Base-by-base conservation (phyloP, 2,113 vertebrate genomes). In the Chunga burmeisteri region DNA sequence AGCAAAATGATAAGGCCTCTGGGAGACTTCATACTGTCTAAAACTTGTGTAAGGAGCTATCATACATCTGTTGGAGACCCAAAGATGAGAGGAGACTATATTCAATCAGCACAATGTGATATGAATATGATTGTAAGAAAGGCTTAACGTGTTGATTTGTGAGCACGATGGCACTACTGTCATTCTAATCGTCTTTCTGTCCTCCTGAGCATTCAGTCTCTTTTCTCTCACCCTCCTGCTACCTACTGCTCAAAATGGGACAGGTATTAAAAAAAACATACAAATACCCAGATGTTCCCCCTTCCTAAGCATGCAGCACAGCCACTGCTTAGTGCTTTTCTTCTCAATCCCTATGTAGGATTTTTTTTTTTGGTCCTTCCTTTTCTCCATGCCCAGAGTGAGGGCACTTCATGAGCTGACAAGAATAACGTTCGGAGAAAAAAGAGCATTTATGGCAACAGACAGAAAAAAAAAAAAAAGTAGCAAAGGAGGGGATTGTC, bases 261-360 rank as follows among this genome's bases (percentile, higher is more conserved):
- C 13, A 40, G 5, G 7, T 42, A 73, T 38, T 68, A 38, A 68
- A 93, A 90, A 65, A 90, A 65, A 38, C 44, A 52, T 11, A 23
- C 9, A 66, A 65, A 73, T 34, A n/a, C 26, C 4, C n/a, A 18
- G 16, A 68, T 27, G 4, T 63, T 5, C 17, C 10, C 7, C 1
- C 25, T 67, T 15, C 40, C 30, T 59, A 58, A 78, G 21, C 19
- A 49, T 23, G 23, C 34, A 61, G 30, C 8, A 30, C 27, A 87
- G 10, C 12, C 49, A 59, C 27, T 49, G 38, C 2, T 11, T 44
- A 74, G 36, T 34, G 23, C 20, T 78, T 78, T 25, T 16, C 46
- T 81, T 66, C 73, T 84, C 25, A 53, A 4, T 3, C 4, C 7
- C 15, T 36, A 5, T 1, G 0, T 1, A 49, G 27, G 9, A 44